Conservation (phyloP, 2,113 vertebrate genomes). For the Xiphophorus couchianus region DNA sequence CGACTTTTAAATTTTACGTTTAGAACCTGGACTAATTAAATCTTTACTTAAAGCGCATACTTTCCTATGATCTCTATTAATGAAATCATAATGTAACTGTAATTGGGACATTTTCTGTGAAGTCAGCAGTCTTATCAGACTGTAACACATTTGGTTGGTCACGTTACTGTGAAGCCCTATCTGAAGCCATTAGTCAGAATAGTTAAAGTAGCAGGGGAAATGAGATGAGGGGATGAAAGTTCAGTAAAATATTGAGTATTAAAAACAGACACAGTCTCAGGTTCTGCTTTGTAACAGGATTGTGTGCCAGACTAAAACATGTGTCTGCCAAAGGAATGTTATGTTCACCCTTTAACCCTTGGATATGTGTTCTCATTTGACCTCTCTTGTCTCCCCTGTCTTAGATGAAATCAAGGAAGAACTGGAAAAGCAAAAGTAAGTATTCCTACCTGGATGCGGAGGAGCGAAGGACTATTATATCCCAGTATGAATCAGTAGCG, state of each 20-base stretch:
- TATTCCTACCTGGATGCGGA: slow-evolving; percentile 12
- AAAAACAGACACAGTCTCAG: neutral
- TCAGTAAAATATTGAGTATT: neutral
- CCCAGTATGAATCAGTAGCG: neutral
- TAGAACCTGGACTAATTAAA: neutral
- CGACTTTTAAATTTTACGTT: neutral
- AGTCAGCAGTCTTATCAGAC: too few relatives aligned
- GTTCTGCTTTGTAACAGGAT: neutral
- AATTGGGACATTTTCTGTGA: slow-evolving; percentile 3
- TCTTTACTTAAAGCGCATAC: neutral
- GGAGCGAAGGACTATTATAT: neutral
- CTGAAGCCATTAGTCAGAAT: neutral
- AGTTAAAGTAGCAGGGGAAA: too few relatives aligned
- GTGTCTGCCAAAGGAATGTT: too few relatives aligned
- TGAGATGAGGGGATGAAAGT: neutral
- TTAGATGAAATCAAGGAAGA: slow-evolving; percentile 94
- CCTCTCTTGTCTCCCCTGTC: slow-evolving; percentile 58
- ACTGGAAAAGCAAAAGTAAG: slow-evolving; percentile 91
- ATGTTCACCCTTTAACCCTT: neutral
- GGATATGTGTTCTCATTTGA: slow-evolving; percentile 1
- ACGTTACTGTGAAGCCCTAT: too few relatives aligned
- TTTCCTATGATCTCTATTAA: neutral
- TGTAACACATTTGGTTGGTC: too few relatives aligned
- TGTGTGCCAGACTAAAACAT: too few relatives aligned
- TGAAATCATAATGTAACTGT: neutral